Evolutionary conservation across 2,888 invertebrate genomes (phyloP).

Genomic region (Drosophila yooni): DNA sequence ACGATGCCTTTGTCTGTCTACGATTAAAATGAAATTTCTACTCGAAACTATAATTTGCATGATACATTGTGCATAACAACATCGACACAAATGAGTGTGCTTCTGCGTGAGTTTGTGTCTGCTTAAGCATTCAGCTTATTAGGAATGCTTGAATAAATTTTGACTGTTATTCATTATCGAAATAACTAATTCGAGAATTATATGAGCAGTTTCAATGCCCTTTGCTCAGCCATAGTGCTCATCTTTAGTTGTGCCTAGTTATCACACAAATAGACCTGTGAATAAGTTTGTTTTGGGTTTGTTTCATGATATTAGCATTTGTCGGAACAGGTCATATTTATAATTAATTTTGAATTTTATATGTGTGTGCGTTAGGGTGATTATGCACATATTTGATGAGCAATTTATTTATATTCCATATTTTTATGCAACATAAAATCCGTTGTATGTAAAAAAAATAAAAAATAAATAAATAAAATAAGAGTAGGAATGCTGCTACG

Average conservation of each 20-base stretch:
- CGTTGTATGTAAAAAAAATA: not conserved
- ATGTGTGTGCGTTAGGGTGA: not conserved
- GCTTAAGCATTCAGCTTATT: slow-evolving; percentile 46
- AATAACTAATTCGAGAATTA: slow-evolving; percentile 54
- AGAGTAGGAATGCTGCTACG: not conserved
- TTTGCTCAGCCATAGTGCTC: slow-evolving; percentile 46
- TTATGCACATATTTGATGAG: slow-evolving; percentile 11
- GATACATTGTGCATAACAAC: slow-evolving; percentile 17
- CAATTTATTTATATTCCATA: slow-evolving; percentile 19
- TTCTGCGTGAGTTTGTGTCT: slow-evolving; percentile 16
- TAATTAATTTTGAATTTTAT: slow-evolving; percentile 36
- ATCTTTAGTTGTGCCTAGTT: slow-evolving; percentile 25
- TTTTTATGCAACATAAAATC: not conserved
- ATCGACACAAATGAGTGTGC: slow-evolving; percentile 28
- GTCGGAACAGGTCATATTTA: slow-evolving; percentile 18
- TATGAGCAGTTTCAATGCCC: slow-evolving; percentile 24
- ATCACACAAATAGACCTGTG: not conserved
- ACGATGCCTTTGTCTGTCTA: slow-evolving; percentile 30
- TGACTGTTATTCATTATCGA: slow-evolving; percentile 56
- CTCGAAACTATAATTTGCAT: slow-evolving; percentile 56
- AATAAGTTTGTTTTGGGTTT: slow-evolving; percentile 30
- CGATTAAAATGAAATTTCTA: slow-evolving; percentile 43
- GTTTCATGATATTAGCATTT: slow-evolving; percentile 36
- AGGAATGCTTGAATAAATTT: slow-evolving; percentile 69
- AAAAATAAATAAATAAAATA: not conserved